Evolutionary conservation across 2,888 invertebrate species (phyloP), one percentile per base, ranked within the genome.

Genomic region (Epinotia demarniana): DNA sequence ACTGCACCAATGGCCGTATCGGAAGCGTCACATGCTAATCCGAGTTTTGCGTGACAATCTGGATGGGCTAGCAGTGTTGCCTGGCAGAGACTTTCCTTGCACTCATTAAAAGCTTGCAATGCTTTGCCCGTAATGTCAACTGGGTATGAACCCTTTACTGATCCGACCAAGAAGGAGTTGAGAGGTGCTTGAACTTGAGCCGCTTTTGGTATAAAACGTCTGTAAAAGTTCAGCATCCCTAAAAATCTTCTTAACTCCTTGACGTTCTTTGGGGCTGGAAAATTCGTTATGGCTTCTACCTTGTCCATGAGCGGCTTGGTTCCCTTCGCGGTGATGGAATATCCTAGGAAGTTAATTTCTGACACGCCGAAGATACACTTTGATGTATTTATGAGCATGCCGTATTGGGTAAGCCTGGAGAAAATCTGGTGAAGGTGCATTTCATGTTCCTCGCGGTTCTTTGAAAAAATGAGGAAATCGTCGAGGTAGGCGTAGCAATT

Each of bases 11-110:
- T 80, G 3, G 87, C 82, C 4, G 60, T 73, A 63, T 87, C 84
- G 0, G 88, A 89, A 1, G 89, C 89, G 75, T 89, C 87, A 1
- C 79, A 79, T 3, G 79, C 72, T 1, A 87, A 18, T 6, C 81
- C 77, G 8, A 87, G 49, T 19, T 78, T 62, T 3, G 84, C 81
- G 18, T 80, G 63, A 2, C 69, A n/a, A 5, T 77, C 75, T 0
- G 86, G 87, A 58, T 85, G 82, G 1, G 79, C 78, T 5, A 86
- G 70, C 6, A 83, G 64, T 0, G 83, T 78, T 3, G 81, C 81
- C 13, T 79, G 62, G 11, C 68, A 61, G 6, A 84, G 77, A n/a
- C 57, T 69, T 60, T 75, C 46, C 76, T 84, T 85, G 57, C 79
- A 76, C 13, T 61, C 11, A 16, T 77, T 43, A 68, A 82, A 80